Percentiles rank a stretch among this genome's conserved stretches.
These are phyloP conservation scores for Drosophila tsacasi DNA, from an alignment of 1,140 invertebrate genomes.

Conservation along the genomic window DNA sequence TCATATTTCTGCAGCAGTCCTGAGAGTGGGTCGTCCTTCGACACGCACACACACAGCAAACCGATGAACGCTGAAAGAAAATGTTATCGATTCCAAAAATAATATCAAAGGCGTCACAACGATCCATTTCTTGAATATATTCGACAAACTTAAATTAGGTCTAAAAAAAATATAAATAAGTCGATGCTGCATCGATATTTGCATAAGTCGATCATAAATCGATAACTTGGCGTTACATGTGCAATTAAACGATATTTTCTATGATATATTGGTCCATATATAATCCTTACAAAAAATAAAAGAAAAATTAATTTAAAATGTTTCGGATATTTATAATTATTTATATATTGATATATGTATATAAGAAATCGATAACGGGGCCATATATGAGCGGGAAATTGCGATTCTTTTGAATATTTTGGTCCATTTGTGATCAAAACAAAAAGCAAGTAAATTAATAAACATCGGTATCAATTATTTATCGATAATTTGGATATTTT, in stretches of 20 bases:
- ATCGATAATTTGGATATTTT: background rate
- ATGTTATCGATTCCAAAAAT: background rate
- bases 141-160: background rate
- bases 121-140: background rate
- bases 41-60: slow-evolving; percentile 22
- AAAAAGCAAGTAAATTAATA: too few species aligned
- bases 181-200: background rate
- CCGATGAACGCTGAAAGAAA: slow-evolving; percentile 4
- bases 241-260: background rate
- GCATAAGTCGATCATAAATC: background rate
- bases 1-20: slow-evolving; percentile 74
- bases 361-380: too few species aligned
- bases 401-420: too few species aligned
- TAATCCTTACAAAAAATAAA: background rate
- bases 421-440: too few species aligned
- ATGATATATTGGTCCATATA: background rate
- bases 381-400: too few species aligned
- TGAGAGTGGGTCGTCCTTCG: slow-evolving; percentile 75
- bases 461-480: background rate
- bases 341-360: background rate
- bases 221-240: background rate
- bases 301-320: background rate
- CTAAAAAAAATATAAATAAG: background rate
- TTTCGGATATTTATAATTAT: background rate
- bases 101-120: too few species aligned